Conservation (phyloP, 2,113 vertebrate species). For the Tragelaphus scriptus region DNA sequence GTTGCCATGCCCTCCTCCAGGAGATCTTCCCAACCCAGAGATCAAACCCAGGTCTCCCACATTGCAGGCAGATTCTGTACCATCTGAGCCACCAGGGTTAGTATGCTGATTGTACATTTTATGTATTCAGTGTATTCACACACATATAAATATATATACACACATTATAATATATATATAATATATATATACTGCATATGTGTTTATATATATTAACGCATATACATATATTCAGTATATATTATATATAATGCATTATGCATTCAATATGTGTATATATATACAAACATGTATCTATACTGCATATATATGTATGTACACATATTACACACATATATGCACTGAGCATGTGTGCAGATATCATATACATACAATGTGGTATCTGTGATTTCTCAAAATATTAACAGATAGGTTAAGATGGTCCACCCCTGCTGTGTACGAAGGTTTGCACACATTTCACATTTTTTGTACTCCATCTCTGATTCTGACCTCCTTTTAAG, state of each 20-base stretch:
- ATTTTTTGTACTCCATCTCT: not conserved
- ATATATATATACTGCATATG: not conserved
- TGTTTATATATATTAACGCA: fast-evolving
- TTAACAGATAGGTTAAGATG: not conserved
- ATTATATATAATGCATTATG: not conserved
- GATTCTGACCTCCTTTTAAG: not conserved
- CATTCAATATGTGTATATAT: not conserved
- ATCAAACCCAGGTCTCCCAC: not conserved
- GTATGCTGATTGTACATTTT: not conserved
- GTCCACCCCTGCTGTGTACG: fast-evolving
- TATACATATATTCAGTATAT: not conserved
- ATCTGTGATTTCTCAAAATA: not conserved
- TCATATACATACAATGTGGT: not conserved
- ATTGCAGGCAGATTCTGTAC: not conserved
- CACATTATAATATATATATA: not conserved
- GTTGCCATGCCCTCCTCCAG: not conserved
- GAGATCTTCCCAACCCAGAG: not conserved
- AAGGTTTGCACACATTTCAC: not conserved
- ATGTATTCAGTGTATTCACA: not conserved
- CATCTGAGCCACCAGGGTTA: not conserved
- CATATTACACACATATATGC: no score
- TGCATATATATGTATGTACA: not conserved
- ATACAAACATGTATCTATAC: not conserved
- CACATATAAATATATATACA: fast-evolving
- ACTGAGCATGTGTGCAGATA: not conserved